phyloP scores from a whole-genome alignment of 2,113 vertebrate species.

The Phycodurus eques region DNA sequence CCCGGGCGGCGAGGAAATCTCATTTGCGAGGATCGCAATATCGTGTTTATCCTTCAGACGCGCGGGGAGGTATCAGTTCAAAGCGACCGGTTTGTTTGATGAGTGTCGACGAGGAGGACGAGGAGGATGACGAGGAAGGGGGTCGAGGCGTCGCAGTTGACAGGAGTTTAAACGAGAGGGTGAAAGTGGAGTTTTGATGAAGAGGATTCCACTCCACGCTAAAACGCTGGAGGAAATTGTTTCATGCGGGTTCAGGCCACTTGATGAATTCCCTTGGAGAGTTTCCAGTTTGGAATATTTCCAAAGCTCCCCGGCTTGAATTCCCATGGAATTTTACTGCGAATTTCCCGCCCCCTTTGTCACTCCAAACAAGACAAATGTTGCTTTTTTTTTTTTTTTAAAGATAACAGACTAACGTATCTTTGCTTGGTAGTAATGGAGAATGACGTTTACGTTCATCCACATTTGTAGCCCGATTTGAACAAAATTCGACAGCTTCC shows the following conservation, averaged over 20 bases:
- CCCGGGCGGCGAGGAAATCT: constrained; percentile 26
- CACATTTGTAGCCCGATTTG: not conserved
- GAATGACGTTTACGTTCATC: not conserved
- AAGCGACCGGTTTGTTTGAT: constrained; percentile 12
- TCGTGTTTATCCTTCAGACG: constrained; percentile 18
- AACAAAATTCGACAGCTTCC: not conserved
- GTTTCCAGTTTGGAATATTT: not conserved
- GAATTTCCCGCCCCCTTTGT: not conserved
- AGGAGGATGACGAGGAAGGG: not conserved
- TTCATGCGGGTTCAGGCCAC: not conserved
- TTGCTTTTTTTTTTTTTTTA: not conserved
- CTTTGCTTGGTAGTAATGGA: not conserved
- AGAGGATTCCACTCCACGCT: not conserved
- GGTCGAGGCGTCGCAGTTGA: constrained; percentile 1
- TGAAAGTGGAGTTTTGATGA: not conserved
- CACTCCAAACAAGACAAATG: not conserved
- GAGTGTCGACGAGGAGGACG: not conserved
- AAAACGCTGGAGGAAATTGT: not conserved
- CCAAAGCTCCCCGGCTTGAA: too few species aligned
- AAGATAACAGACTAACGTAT: not conserved
- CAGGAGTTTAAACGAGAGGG: not conserved
- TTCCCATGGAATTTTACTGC: not conserved
- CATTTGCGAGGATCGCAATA: constrained; percentile 31
- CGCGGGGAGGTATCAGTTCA: constrained; percentile 28
- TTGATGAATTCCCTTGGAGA: not conserved